Evolutionary conservation across 2,113 vertebrate genomes (phyloP), one percentile per base, ranked within the genome.

Genomic region (Perccottus glenii): DNA sequence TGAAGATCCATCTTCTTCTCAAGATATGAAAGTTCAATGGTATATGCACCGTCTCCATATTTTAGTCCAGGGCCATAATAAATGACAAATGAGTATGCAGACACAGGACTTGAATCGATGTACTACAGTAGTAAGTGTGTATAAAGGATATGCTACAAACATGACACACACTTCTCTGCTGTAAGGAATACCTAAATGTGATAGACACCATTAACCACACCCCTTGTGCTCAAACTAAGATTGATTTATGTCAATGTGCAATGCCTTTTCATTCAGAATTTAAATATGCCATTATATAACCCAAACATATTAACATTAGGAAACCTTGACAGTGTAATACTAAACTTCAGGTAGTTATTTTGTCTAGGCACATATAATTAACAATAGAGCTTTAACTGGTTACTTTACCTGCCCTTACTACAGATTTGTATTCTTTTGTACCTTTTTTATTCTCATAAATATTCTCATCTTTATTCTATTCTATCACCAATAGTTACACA

Each of bases 21-120:
- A 55, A 52, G 15, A 27, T 71, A 75, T 56, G 47, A 64, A 59
- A 15, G 35, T 57, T 48, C 32, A 15, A 32, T 36, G 44, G 53
- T 53, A 10, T 40, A 14, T 14, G 16, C 53, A 64, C 44, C 38
- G 66, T 42, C 12, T 44, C 55, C 16, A 71, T 59, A 58, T 82
- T 77, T 78, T 16, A 74, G 42, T 77, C 60, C 79, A 36, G 48
- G 50, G 32, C 16, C 16, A 9, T 64, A 67, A 76, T 79, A 75
- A 63, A 57, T 59, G 57, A 80, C 33, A 68, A 71, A 70, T 42
- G 62, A 78, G 49, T 42, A 46, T 56, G 49, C 35, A 70, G 64
- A 50, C 9, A 47, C 52, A 57, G 44, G 49, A 69, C 42, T 33
- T 63, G 11, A 67, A 70, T 66, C 72, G 48, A 78, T 64, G 16